Base-by-base conservation (phyloP, 2,113 vertebrate genomes). In the Rhinoptilus africanus region DNA sequence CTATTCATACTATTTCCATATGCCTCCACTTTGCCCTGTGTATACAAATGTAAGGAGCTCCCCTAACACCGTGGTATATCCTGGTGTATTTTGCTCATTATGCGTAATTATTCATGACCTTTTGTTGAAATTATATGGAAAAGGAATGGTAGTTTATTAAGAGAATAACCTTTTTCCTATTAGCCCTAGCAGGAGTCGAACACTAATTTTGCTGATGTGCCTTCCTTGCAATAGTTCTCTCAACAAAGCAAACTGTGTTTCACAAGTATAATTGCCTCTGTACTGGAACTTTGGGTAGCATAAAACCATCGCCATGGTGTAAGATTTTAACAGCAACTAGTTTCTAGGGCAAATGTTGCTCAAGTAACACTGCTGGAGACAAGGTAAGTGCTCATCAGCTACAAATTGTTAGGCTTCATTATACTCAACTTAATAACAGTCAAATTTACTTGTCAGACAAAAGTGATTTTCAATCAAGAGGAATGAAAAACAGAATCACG, bases 381-480 rank as follows among this genome's bases (percentile, higher is more conserved):
- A 90, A 83, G 63, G 62, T 92, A 96, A 96, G 48, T 83, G 47
- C 75, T 96, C 89, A 93, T 95, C 85, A 93, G 67, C 57, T 74
- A 53, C 34, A 48, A 93, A 92, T 39, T 88, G 53, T 83, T 77
- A 93, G 43, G 59, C 54, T 95, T 88, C 75, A 85, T 88, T 73
- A 93, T 66, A 82, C 27, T 88, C 66, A 68, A 43, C 84, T 86
- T 83, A 92, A 30, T 92, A 95, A 74, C 47, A 96, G 83, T 87
- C 76, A 91, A 93, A 96, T 95, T 92, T 91, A 92, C 83, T 89
- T 96, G 95, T 96, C 95, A 96, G 80, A 77, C 41, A 81, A 90
- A 96, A 96, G 72, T 67, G 75, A 69, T 90, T 94, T 93, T 94
- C 78, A 92, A 39, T 83, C 87, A 94, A 93, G 54, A 74, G 26